A percentile compares a stretch with the other conserved stretches of the same genome.
Evolutionary conservation across 1,140 invertebrate species (phyloP).

Genomic region (Brachionus plicatilis): DNA sequence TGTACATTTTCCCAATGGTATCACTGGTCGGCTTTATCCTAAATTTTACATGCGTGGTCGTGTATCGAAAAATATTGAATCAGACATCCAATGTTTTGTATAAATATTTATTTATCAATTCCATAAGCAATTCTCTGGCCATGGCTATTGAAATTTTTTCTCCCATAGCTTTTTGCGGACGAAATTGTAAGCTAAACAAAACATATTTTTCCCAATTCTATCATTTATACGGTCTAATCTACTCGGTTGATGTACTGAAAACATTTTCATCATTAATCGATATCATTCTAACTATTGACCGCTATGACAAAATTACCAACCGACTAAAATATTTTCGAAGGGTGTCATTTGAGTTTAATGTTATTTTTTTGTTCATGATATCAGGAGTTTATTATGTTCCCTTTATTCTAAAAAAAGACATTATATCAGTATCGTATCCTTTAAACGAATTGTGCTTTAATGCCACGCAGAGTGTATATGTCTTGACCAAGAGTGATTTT

Average conservation of each 20-base stretch:
- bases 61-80: not conserved
- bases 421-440: not conserved
- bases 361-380: not conserved
- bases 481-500: not conserved
- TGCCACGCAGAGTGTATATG: not conserved
- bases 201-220: not conserved
- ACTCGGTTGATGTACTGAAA: not conserved
- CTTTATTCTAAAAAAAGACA: conserved; percentile 1
- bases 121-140: conserved; percentile 10
- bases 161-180: not conserved
- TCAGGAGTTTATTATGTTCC: not conserved
- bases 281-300: conserved; percentile 1
- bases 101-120: conserved; percentile 26
- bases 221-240: conserved; percentile 8
- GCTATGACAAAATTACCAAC: not conserved
- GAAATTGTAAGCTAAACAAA: not conserved
- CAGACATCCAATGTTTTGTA: not conserved
- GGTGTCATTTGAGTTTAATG: not conserved
- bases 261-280: conserved; percentile 24
- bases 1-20: conserved; percentile 9
- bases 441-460: conserved; percentile 1
- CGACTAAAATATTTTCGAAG: not conserved
- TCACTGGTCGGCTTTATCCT: conserved; percentile 4
- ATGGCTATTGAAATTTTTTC: conserved; percentile 4
- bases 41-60: conserved; percentile 13